Conservation (phyloP, 2,888 invertebrate species). For the Brenthis ino region DNA sequence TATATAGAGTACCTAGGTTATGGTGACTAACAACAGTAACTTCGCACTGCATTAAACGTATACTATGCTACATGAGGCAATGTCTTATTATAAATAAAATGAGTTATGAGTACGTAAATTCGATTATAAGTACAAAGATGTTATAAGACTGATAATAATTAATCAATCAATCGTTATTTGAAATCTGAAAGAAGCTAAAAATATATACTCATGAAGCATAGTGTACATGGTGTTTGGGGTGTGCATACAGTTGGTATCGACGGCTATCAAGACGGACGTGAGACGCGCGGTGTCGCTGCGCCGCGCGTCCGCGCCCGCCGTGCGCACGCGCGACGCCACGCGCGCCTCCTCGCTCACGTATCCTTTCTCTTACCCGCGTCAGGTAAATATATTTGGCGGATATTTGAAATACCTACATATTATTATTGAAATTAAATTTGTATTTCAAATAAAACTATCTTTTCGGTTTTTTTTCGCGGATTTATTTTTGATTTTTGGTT, state of each 20-base stretch:
- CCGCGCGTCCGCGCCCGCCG: conserved; percentile 73
- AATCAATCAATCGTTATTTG: not conserved
- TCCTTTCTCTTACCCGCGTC: conserved; percentile 68
- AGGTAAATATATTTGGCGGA: conserved; percentile 52
- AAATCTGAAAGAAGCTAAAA: not conserved
- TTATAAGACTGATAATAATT: no score
- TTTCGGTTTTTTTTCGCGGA: no score
- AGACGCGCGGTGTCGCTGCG: conserved; percentile 72
- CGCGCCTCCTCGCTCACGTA: conserved; percentile 68
- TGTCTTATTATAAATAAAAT: conserved; percentile 35
- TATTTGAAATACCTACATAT: not conserved
- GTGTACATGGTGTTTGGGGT: conserved; percentile 34
- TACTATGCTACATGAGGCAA: conserved; percentile 42
- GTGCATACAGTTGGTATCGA: conserved; percentile 86
- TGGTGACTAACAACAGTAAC: conserved; percentile 56
- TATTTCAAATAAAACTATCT: not conserved
- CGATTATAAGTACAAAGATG: not conserved
- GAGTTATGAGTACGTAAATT: not conserved
- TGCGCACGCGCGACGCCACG: conserved; percentile 65
- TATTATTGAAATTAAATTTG: not conserved
- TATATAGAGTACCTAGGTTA: conserved; percentile 31
- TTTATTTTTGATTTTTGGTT: no score
- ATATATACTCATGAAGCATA: conserved; percentile 7
- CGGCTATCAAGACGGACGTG: conserved; percentile 90
- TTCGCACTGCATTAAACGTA: conserved; percentile 48